Percentiles rank a stretch among this genome's conserved stretches.
Evolutionary conservation across 2,797 vertebrate species (phyloP).

Genomic region (Enteromius radiatus): DNA sequence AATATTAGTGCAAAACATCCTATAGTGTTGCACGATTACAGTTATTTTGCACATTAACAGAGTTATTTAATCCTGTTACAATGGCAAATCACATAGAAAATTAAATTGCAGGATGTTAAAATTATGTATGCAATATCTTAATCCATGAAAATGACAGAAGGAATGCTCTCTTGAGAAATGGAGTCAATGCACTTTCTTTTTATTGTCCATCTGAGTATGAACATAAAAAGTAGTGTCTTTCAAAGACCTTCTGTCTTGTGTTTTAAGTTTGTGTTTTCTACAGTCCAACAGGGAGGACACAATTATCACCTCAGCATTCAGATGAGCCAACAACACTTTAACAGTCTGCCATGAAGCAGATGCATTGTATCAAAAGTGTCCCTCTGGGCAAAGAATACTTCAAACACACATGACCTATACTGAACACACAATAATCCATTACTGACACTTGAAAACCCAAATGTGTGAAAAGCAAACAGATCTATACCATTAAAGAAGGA

Average conservation of each 20-base stretch:
- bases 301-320: slow-evolving; percentile 22
- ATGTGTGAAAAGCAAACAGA: slow-evolving; percentile 24
- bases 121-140: neutral
- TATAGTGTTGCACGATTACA: neutral
- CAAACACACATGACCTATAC: slow-evolving; percentile 17
- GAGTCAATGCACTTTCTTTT: neutral
- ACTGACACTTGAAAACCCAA: slow-evolving; percentile 26
- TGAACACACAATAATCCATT: neutral
- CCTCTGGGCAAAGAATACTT: slow-evolving; percentile 8
- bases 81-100: neutral
- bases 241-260: neutral
- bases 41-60: neutral
- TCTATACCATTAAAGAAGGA: slow-evolving; percentile 13
- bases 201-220: neutral
- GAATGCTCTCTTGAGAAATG: neutral
- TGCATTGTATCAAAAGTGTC: slow-evolving; percentile 5
- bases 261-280: slow-evolving; percentile 4
- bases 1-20: neutral
- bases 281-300: neutral
- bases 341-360: neutral
- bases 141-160: neutral
- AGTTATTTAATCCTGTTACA: neutral
- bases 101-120: neutral
- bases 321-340: slow-evolving; percentile 17
- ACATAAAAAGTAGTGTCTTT: slow-evolving; percentile 24